phyloP scores from a whole-genome alignment of 2,888 invertebrate genomes.

The Odontomyia ornata region DNA sequence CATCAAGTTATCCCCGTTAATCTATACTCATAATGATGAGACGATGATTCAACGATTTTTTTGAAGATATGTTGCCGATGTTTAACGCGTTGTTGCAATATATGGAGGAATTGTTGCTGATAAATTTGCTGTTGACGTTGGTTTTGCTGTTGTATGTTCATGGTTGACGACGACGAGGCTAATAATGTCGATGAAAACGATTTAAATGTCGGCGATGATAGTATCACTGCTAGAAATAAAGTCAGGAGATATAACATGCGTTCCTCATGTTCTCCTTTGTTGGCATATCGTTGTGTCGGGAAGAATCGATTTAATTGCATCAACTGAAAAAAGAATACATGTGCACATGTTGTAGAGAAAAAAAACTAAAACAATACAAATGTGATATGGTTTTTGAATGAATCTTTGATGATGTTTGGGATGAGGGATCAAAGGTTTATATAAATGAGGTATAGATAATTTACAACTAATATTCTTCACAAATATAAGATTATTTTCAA shows the following conservation, averaged over 20 bases:
- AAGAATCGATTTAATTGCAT: slow-evolving; percentile 6
- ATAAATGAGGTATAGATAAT: too few relatives aligned
- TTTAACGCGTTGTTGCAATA: slow-evolving; percentile 3
- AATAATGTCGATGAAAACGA: too few relatives aligned
- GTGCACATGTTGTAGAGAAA: slow-evolving; percentile 4
- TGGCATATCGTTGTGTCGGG: slow-evolving; percentile 1
- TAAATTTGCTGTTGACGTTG: not conserved
- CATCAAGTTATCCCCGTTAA: slow-evolving; percentile 30
- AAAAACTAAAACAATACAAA: not conserved
- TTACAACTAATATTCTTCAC: too few relatives aligned
- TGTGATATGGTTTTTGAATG: too few relatives aligned
- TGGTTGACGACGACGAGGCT: slow-evolving; percentile 33
- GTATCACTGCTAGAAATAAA: slow-evolving; percentile 15
- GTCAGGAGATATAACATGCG: not conserved
- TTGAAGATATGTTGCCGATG: slow-evolving; percentile 8
- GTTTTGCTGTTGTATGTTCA: slow-evolving; percentile 26
- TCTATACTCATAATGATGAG: not conserved
- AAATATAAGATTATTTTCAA: too few relatives aligned
- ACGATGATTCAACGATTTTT: not conserved
- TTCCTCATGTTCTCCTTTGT: not conserved
- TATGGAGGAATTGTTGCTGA: slow-evolving; percentile 7
- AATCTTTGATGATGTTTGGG: too few relatives aligned
- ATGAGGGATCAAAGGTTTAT: too few relatives aligned
- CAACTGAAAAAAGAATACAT: slow-evolving; percentile 19
- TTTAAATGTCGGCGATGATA: too few relatives aligned